A percentile compares a stretch with the other conserved stretches of the same genome.
Evolutionary conservation across 2,113 vertebrate species (phyloP).

Genomic region (Phaethon lepturus): DNA sequence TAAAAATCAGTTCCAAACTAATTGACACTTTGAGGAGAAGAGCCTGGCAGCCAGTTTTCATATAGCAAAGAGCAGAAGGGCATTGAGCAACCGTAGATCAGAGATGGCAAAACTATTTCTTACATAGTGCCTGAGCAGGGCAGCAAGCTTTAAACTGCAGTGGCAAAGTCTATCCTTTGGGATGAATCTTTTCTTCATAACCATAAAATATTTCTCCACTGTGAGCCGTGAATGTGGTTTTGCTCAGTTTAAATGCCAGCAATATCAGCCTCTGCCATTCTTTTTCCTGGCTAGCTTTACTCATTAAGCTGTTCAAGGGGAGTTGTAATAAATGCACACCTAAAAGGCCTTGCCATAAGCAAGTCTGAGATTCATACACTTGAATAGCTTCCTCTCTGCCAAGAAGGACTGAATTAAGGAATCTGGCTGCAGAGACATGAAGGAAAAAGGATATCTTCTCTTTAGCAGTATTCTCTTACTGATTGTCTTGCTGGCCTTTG

Average conservation of each 20-base stretch:
- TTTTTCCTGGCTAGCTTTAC: slow-evolving; percentile 14
- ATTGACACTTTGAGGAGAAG: slow-evolving; percentile 9
- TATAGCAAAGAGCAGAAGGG: background rate
- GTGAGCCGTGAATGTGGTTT: background rate
- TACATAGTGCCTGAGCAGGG: background rate
- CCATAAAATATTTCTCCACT: background rate
- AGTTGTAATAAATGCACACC: background rate
- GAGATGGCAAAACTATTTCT: background rate
- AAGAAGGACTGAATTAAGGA: background rate
- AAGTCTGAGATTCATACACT: slow-evolving; percentile 1
- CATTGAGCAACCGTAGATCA: background rate
- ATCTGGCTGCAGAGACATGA: background rate
- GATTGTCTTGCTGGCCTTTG: background rate
- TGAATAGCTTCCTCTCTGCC: background rate
- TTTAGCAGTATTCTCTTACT: background rate
- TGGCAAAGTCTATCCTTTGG: background rate
- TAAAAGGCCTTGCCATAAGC: background rate
- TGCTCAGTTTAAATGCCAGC: background rate
- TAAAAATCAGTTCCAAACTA: slow-evolving; percentile 40
- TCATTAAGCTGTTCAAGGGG: slow-evolving; percentile 27
- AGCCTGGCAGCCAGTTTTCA: slow-evolving; percentile 10
- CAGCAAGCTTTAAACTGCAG: background rate
- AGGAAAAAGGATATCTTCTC: background rate
- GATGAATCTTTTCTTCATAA: background rate
- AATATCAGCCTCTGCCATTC: background rate